Percentiles rank a stretch among this genome's conserved stretches.
These are phyloP conservation scores for Dasypogon diadema DNA, from an alignment of 2,888 invertebrate genomes.

Conservation along the genomic window DNA sequence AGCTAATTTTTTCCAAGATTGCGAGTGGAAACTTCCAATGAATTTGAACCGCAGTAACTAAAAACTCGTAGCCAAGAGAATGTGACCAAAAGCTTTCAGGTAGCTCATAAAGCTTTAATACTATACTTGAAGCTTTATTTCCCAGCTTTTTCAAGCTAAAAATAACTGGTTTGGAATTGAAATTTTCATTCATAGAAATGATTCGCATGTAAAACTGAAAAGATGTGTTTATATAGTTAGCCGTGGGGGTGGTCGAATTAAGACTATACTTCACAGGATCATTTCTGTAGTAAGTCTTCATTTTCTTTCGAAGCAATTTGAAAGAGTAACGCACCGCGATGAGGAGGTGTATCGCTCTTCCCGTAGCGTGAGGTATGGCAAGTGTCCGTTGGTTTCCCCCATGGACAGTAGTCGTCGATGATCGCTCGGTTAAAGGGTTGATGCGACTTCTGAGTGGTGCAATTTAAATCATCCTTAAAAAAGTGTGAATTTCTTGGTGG, in stretches of 20 bases:
- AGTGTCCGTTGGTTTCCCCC: constrained; percentile 56
- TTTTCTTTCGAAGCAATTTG: constrained; percentile 70
- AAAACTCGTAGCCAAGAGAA: too few species aligned
- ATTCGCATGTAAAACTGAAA: neutral
- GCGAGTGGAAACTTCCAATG: too few species aligned
- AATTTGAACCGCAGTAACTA: too few species aligned
- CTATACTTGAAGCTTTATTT: too few species aligned
- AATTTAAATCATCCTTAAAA: neutral
- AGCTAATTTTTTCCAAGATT: too few species aligned
- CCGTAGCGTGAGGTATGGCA: constrained; percentile 70
- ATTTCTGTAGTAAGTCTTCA: constrained; percentile 77
- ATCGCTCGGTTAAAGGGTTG: constrained; percentile 62
- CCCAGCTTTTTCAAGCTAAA: too few species aligned
- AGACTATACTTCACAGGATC: constrained; percentile 75
- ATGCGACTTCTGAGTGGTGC: constrained; percentile 64
- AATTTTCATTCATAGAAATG: too few species aligned
- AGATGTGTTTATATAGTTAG: neutral
- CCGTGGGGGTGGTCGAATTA: constrained; percentile 56
- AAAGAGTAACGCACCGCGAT: constrained; percentile 72
- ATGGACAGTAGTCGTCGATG: constrained; percentile 61
- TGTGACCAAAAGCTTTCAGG: too few species aligned
- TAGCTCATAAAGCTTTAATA: too few species aligned
- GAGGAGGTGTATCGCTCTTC: constrained; percentile 71
- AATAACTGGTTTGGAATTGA: too few species aligned
- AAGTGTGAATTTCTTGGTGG: too few species aligned